phyloP scores from a whole-genome alignment of 1,140 invertebrate genomes.

The Pseudomyrmex gracilis region DNA sequence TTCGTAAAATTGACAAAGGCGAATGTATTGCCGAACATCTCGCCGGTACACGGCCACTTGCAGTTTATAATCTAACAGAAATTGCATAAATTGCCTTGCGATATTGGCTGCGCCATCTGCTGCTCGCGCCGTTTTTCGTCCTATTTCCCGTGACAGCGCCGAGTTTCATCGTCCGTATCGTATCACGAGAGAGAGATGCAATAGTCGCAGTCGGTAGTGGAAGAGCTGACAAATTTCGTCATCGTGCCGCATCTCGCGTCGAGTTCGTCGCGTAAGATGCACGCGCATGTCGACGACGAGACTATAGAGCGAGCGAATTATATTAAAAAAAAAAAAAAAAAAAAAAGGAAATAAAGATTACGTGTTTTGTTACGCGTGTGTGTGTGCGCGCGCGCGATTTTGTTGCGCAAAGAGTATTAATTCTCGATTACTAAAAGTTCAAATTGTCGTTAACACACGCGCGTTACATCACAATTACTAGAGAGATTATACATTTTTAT shows the following conservation, averaged over 20 bases:
- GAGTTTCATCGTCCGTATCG: slow-evolving; percentile 55
- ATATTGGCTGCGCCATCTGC: slow-evolving; percentile 55
- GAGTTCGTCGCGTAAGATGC: slow-evolving; percentile 29
- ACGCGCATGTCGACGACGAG: background rate
- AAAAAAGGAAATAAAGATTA: slow-evolving; percentile 36
- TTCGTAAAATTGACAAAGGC: slow-evolving; percentile 45
- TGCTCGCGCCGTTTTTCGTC: slow-evolving; percentile 58
- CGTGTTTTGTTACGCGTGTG: too few relatives aligned
- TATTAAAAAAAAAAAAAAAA: slow-evolving; percentile 41
- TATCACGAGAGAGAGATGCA: slow-evolving; percentile 48
- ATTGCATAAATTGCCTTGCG: slow-evolving; percentile 57
- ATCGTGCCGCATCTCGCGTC: slow-evolving; percentile 36
- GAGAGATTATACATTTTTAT: background rate
- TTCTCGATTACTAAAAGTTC: background rate
- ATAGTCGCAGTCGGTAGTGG: slow-evolving; percentile 54
- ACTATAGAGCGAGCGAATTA: background rate
- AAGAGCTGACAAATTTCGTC: slow-evolving; percentile 58
- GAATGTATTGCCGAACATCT: slow-evolving; percentile 19
- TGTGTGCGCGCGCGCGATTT: background rate
- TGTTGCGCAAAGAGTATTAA: background rate
- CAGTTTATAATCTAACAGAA: slow-evolving; percentile 59
- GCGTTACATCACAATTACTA: background rate
- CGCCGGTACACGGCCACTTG: slow-evolving; percentile 44
- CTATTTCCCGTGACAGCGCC: slow-evolving; percentile 51
- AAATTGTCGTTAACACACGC: background rate